Percentiles rank a stretch among this genome's conserved stretches.
These are phyloP conservation scores for Schlechtendalia chinensis DNA, from an alignment of 1,140 invertebrate genomes.

Conservation along the genomic window DNA sequence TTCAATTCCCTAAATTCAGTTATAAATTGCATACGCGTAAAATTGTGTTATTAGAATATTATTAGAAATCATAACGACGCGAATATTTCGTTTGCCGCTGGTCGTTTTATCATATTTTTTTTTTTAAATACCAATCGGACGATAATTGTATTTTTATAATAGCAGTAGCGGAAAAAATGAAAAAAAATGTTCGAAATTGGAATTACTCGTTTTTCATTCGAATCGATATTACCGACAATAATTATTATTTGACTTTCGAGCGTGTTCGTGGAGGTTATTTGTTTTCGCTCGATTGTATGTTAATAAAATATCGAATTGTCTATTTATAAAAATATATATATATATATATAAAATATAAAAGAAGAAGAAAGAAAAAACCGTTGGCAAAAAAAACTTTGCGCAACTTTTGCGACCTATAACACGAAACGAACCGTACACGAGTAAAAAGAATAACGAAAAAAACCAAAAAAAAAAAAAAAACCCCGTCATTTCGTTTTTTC, in stretches of 20 bases:
- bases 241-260: neutral
- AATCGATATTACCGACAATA: neutral
- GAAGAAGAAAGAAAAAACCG: neutral
- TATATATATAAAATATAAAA: neutral
- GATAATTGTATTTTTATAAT: neutral
- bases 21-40: neutral
- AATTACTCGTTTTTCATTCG: conserved; percentile 17
- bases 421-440: too few relatives aligned
- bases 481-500: neutral
- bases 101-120: neutral
- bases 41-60: neutral
- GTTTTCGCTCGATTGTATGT: neutral
- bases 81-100: neutral
- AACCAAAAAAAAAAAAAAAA: neutral
- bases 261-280: neutral
- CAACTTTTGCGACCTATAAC: neutral
- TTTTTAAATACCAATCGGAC: neutral
- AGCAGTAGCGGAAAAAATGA: too few relatives aligned
- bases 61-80: neutral
- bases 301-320: conserved; percentile 4
- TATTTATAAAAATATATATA: conserved; percentile 13
- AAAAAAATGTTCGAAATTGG: conserved; percentile 1
- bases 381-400: too few relatives aligned
- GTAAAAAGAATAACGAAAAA: neutral
- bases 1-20: neutral